These are phyloP conservation scores for Meiosimyza decipiens DNA, from an alignment of 2,888 invertebrate genomes.

Conservation along the genomic window DNA sequence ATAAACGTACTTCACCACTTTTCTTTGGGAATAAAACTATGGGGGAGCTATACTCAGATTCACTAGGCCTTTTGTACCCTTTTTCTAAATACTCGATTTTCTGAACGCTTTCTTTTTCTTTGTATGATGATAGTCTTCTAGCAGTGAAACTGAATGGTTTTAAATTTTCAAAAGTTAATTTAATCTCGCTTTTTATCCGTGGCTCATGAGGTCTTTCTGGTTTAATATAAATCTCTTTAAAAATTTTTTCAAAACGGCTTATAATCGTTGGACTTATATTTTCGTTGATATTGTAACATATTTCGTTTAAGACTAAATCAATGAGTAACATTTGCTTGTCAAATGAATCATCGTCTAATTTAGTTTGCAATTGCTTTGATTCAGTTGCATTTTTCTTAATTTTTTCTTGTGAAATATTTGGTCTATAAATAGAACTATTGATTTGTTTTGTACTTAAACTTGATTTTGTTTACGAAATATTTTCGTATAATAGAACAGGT, in stretches of 20 bases:
- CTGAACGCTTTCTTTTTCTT: constrained; percentile 21
- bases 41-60: constrained; percentile 19
- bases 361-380: neutral
- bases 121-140: constrained; percentile 24
- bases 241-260: constrained; percentile 12
- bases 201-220: too few relatives aligned
- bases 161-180: too few relatives aligned
- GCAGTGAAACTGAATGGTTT: constrained; percentile 8
- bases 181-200: too few relatives aligned
- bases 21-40: constrained; percentile 32
- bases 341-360: neutral
- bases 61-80: constrained; percentile 15
- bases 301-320: neutral
- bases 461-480: too few relatives aligned
- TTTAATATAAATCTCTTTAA: too few relatives aligned
- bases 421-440: too few relatives aligned
- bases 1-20: constrained; percentile 32
- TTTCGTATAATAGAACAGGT: too few relatives aligned
- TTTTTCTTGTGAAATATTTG: too few relatives aligned
- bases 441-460: too few relatives aligned
- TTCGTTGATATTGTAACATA: neutral
- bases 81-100: constrained; percentile 25
- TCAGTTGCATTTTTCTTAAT: too few relatives aligned
- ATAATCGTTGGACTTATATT: neutral
- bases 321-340: neutral